Evolutionary conservation across 2,113 vertebrate species (phyloP), one percentile per base, ranked within the genome.

Genomic region (Lagenorhynchus albirostris): DNA sequence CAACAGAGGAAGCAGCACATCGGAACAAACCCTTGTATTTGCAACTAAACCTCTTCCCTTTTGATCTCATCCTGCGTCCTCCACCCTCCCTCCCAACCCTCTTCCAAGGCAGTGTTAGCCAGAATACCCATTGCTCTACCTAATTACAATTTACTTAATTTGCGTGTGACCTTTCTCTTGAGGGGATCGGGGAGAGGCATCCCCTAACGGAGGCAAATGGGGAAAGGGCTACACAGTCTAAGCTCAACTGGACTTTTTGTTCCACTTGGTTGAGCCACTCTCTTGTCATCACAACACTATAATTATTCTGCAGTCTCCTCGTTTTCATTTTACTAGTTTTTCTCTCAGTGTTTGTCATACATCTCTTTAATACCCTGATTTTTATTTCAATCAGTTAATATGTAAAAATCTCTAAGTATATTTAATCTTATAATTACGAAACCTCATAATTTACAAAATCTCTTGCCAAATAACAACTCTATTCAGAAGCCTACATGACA

Each of bases 391-490:
- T 95, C 53, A 86, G 91, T 96, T 91, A 86, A 84, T 60, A 65
- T 6, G 36, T 29, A 70, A 92, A 89, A 88, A 62, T 81, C 38
- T 31, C 65, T 68, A 94, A 68, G 60, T 53, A 96, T 20, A 62
- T 92, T 92, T 97, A 90, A 96, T 97, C 74, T 83, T 50, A 25
- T 89, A 96, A 74, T 93, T 55, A 83, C 80, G 68, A 89, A 98
- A 74, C 91, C 74, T 93, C 50, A 15, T 58, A 63, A 80, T 91
- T 89, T 91, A 73, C 6, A 58, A 81, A 89, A 73, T 74, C 73
- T 88, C 50, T 87, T 63, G n/a, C 26, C 76, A 86, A 76, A 53
- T 8, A 70, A 83, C 25, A 20, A 25, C 47, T 82, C 62, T 21
- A 4, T 8, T 1, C 63, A 70, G 68, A 89, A 44, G 7, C 6